Evolutionary conservation across 1,140 invertebrate genomes (phyloP).

Genomic region (Araneus ventricosus): DNA sequence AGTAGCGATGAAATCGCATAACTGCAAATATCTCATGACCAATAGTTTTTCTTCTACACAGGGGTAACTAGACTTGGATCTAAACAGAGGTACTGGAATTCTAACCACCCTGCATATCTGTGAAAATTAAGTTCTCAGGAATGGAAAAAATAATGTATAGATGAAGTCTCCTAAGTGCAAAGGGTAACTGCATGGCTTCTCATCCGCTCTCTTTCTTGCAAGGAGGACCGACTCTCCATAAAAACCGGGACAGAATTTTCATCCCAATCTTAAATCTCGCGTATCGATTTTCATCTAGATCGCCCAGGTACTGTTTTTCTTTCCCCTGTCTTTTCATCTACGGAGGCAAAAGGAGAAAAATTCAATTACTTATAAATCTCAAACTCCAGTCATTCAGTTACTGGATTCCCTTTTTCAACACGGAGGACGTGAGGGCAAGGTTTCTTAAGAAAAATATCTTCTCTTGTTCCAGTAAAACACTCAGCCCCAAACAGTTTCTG

Average conservation of each 20-base stretch:
- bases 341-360: slow-evolving; percentile 22
- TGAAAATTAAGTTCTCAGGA: too few relatives aligned
- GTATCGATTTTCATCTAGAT: not conserved
- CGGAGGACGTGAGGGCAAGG: not conserved
- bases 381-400: slow-evolving; percentile 16
- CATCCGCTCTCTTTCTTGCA: not conserved
- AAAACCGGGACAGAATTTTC: slow-evolving; percentile 12
- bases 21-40: too few relatives aligned
- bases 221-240: not conserved
- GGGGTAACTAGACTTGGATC: too few relatives aligned
- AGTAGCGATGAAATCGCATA: too few relatives aligned
- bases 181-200: not conserved
- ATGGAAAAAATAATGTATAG: not conserved
- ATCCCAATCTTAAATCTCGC: not conserved
- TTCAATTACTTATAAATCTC: slow-evolving; percentile 42
- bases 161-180: not conserved
- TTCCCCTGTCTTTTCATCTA: slow-evolving; percentile 12
- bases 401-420: slow-evolving; percentile 24
- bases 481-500: not conserved
- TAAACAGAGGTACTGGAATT: too few relatives aligned
- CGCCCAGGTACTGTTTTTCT: slow-evolving; percentile 13
- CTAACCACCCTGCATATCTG: too few relatives aligned
- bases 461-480: not conserved
- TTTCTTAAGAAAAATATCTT: slow-evolving; percentile 8
- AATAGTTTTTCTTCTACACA: too few relatives aligned